Percentiles rank a stretch among this genome's conserved stretches.
Conservation (phyloP, 2,113 vertebrate species). For the Dipodomys spectabilis region DNA sequence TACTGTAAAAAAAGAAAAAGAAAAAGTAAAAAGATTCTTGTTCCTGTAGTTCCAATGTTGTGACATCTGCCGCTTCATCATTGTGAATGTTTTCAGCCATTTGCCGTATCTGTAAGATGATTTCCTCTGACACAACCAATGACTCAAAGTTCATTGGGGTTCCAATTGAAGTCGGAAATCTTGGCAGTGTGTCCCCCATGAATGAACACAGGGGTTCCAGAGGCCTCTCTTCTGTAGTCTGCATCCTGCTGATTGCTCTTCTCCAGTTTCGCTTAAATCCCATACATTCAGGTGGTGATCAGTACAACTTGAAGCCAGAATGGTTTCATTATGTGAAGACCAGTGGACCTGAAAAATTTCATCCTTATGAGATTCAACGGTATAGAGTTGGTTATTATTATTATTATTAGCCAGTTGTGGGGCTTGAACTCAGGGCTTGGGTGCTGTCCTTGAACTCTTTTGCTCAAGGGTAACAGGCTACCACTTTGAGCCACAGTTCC, state of each 20-base stretch:
- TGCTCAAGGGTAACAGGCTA: no score
- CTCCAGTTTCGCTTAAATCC: conserved; percentile 98
- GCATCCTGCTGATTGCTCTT: conserved; percentile 96
- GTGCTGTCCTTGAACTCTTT: no score
- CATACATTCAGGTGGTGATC: conserved; percentile 94
- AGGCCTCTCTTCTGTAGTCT: conserved; percentile 92
- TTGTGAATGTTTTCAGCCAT: conserved; percentile 97
- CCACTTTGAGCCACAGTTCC: no score
- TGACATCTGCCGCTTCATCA: conserved; percentile 95
- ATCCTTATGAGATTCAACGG: conserved; percentile 95
- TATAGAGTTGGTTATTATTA: conserved; percentile 88
- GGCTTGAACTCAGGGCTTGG: no score
- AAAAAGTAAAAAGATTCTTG: conserved; percentile 89
- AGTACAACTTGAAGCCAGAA: conserved; percentile 94
- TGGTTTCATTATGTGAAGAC: conserved; percentile 97
- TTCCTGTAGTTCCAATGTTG: conserved; percentile 93
- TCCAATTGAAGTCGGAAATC: conserved; percentile 98
- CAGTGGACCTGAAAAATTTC: conserved; percentile 98
- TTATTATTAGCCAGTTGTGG: no score
- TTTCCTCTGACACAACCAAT: conserved; percentile 98
- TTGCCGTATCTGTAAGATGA: conserved; percentile 92
- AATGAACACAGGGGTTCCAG: conserved; percentile 97
- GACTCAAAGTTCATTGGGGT: conserved; percentile 97
- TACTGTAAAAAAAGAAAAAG: no score
- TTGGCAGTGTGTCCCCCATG: conserved; percentile 96